Conservation (phyloP, 1,140 invertebrate species). For the Bradynema listronoti region DNA sequence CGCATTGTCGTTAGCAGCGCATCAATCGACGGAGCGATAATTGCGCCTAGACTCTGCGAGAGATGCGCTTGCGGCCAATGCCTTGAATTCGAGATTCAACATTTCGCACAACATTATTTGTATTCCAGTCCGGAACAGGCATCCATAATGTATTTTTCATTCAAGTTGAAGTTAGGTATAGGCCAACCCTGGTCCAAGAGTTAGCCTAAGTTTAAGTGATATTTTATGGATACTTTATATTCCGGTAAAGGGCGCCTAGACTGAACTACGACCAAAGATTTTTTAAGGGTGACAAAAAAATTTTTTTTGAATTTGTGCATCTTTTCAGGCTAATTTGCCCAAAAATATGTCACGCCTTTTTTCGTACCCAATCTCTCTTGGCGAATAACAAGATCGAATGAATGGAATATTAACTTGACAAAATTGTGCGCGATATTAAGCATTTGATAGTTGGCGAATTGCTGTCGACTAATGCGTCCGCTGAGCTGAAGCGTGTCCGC, state of each 20-base stretch:
- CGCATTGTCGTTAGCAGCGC: constrained; percentile 27
- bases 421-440: constrained; percentile 43
- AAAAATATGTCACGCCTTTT: too few relatives aligned
- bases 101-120: too few relatives aligned
- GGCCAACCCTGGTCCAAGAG: too few relatives aligned
- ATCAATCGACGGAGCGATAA: constrained; percentile 40
- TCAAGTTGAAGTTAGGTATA: too few relatives aligned
- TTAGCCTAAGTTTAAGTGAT: too few relatives aligned
- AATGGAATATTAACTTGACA: constrained; percentile 15
- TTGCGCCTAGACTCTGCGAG: constrained; percentile 16
- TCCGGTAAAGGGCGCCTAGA: too few relatives aligned
- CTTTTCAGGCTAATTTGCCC: constrained; percentile 10
- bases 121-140: constrained; percentile 10
- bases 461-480: constrained; percentile 36
- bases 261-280: too few relatives aligned
- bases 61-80: constrained; percentile 46
- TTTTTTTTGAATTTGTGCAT: too few relatives aligned
- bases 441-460: constrained; percentile 44
- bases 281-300: too few relatives aligned
- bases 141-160: constrained; percentile 14
- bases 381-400: too few relatives aligned
- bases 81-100: constrained; percentile 23
- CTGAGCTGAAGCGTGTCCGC: constrained; percentile 37
- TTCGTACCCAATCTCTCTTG: too few relatives aligned
- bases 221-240: too few relatives aligned